Conservation (phyloP, 1,140 invertebrate genomes). For the Drosophila azteca region DNA sequence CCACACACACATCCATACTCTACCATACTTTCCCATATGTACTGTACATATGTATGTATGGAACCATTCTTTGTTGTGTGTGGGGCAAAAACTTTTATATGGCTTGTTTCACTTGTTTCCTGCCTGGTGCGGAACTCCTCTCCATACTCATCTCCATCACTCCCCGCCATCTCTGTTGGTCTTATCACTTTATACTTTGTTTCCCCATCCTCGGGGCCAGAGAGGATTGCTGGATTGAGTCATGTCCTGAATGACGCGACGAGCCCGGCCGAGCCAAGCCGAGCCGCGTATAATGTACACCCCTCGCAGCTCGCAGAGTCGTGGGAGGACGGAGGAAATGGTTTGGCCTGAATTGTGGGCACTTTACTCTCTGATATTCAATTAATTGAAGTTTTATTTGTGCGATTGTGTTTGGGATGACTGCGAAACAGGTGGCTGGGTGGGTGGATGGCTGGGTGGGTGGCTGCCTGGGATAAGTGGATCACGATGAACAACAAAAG, state of each 20-base stretch:
- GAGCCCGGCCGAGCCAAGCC: conserved; percentile 10
- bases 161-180: conserved; percentile 9
- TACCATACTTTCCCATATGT: not conserved
- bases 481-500: conserved; percentile 36
- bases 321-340: conserved; percentile 15
- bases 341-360: conserved; percentile 40
- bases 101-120: conserved; percentile 55
- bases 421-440: conserved; percentile 6
- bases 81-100: conserved; percentile 64
- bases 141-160: not conserved
- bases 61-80: conserved; percentile 9
- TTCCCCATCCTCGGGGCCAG: conserved; percentile 28
- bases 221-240: conserved; percentile 57
- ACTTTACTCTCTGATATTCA: conserved; percentile 64
- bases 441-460: not conserved
- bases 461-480: conserved; percentile 29
- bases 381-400: conserved; percentile 77
- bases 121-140: conserved; percentile 16
- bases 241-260: conserved; percentile 48
- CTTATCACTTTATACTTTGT: conserved; percentile 74
- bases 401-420: conserved; percentile 36
- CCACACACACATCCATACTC: not conserved
- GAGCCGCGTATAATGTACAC: conserved; percentile 34
- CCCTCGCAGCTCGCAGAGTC: conserved; percentile 7
- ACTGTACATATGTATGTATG: not conserved